Conservation (phyloP, 2,888 invertebrate species). For the Norana najaformis region DNA sequence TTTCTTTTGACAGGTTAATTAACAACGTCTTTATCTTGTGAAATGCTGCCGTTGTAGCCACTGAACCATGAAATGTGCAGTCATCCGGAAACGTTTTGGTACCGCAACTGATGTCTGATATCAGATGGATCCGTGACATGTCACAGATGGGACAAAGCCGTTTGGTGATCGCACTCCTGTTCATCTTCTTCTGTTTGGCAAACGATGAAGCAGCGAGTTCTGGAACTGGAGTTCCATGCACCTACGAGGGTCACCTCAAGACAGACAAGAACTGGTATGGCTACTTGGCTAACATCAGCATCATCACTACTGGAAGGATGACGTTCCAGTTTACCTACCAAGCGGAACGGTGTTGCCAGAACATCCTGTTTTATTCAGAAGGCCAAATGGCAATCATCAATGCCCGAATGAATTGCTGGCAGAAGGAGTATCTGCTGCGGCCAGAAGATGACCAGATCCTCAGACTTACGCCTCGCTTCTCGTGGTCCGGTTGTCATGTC, state of each 20-base stretch:
- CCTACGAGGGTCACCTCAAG: conserved; percentile 42
- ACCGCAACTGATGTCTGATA: background rate
- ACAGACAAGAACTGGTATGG: conserved; percentile 44
- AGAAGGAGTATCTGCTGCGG: conserved; percentile 42
- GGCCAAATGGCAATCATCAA: conserved; percentile 42
- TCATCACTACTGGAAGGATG: conserved; percentile 41
- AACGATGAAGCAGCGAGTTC: conserved; percentile 29
- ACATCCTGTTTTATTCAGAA: conserved; percentile 44
- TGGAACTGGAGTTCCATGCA: conserved; percentile 36
- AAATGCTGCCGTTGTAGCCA: background rate
- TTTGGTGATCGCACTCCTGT: background rate
- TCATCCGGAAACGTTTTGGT: background rate
- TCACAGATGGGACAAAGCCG: background rate
- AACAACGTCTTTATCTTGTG: background rate
- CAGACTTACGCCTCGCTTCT: conserved; percentile 43
- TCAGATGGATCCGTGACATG: background rate
- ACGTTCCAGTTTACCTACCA: conserved; percentile 43
- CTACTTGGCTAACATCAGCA: conserved; percentile 44
- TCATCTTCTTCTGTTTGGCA: background rate
- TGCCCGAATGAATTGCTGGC: conserved; percentile 44
- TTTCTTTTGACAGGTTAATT: background rate
- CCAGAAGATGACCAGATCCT: conserved; percentile 43
- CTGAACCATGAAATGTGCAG: background rate
- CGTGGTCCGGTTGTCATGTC: conserved; percentile 45
- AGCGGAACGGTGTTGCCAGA: conserved; percentile 44